Evolutionary conservation across 2,113 vertebrate genomes (phyloP).

Genomic region (Anoplopoma fimbria): DNA sequence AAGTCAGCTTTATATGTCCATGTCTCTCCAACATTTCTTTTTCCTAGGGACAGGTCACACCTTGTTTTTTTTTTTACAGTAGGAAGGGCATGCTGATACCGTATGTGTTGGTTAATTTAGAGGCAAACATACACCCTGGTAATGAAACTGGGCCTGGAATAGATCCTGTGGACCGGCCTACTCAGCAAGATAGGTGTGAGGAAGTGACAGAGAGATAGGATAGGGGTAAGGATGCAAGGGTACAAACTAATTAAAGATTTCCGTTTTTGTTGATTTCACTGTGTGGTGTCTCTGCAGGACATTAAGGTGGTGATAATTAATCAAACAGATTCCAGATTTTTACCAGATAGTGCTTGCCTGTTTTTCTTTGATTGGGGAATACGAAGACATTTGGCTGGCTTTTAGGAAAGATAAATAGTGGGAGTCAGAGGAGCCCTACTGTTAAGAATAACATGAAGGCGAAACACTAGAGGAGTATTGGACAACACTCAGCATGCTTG

Average conservation of each 20-base stretch:
- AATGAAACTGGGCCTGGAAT: slow-evolving; percentile 53
- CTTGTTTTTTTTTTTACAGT: slow-evolving; percentile 29
- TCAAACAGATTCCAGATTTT: slow-evolving; percentile 66
- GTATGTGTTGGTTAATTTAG: slow-evolving; percentile 44
- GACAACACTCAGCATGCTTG: slow-evolving; percentile 49
- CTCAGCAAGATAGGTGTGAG: slow-evolving; percentile 72
- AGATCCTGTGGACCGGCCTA: slow-evolving; percentile 38
- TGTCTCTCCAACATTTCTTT: slow-evolving; percentile 2
- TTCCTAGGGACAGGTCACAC: slow-evolving; percentile 3
- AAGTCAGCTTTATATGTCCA: background rate
- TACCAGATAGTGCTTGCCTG: slow-evolving; percentile 47
- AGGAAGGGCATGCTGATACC: slow-evolving; percentile 24
- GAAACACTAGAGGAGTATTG: slow-evolving; percentile 30
- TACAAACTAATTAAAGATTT: slow-evolving; percentile 73
- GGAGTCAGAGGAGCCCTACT: slow-evolving; percentile 50
- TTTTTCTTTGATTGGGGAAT: slow-evolving; percentile 51
- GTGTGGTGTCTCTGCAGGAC: slow-evolving; percentile 61
- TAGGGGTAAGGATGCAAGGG: slow-evolving; percentile 43
- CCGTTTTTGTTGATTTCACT: slow-evolving; percentile 67
- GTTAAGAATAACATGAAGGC: slow-evolving; percentile 33
- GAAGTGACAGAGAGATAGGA: slow-evolving; percentile 54
- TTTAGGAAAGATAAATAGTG: slow-evolving; percentile 31
- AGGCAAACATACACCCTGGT: slow-evolving; percentile 45
- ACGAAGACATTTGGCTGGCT: slow-evolving; percentile 48
- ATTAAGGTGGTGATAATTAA: slow-evolving; percentile 70